Base-by-base conservation (phyloP, 2,113 vertebrate species). In the Cyphotilapia sp. region DNA sequence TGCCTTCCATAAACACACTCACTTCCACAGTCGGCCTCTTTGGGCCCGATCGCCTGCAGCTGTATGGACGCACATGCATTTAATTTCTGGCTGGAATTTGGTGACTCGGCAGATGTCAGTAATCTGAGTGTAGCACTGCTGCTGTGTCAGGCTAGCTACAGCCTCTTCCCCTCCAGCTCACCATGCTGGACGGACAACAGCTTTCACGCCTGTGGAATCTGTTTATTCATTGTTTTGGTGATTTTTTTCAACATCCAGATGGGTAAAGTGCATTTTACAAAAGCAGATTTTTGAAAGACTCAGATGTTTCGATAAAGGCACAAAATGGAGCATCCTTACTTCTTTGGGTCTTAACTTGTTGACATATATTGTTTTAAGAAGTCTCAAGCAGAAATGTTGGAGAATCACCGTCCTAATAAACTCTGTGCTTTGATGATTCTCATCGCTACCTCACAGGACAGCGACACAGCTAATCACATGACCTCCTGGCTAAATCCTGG, bases 81-180 rank as follows among this genome's bases (percentile, higher is more conserved):
- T 88, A 80, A 51, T 88, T 90, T 87, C 91, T 83, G 56, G 35
- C 19, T n/a, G 86, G 89, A 93, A 95, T 93, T 49, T n/a, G 42
- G 61, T 89, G 92, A 92, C 81, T 86, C 45, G 1, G 87, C 86
- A 92, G 22, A 82, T 47, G 17, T 86, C 35, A 4, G 89, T 82
- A 86, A 89, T 74, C 16, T 81, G 90, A 92, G 78, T 35, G 82
- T 10, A 9, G 40, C 22, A 0, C 80, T 47, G 31, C 59, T 51
- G 74, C 29, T 74, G 40, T 85, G 76, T 49, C 22, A 71, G 12
- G 9, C 47, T 7, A 76, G 8, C 71, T 66, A 3, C 80, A 22
- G 19, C 27, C 74, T n/a, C 56, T 24, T 16, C 38, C 17, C 49
- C 13, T n/a, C 4, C 22, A 49, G 16, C 24, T 54, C 24, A n/a